Evolutionary conservation across 2,888 invertebrate species (phyloP), one percentile per base, ranked within the genome.

Genomic region (Balanococcus diminutus): DNA sequence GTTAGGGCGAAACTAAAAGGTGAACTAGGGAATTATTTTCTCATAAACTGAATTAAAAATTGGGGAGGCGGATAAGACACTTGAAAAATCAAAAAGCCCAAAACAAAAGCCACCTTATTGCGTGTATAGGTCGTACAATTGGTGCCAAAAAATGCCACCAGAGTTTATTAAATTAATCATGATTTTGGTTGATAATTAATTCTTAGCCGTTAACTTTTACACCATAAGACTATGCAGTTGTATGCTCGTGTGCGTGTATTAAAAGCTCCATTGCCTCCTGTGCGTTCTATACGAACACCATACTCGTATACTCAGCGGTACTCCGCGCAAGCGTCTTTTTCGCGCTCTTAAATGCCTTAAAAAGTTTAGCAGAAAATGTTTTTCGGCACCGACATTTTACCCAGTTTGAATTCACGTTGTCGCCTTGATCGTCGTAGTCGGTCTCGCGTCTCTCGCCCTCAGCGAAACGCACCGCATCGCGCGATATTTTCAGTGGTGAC

Each of bases 101-200:
- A n/a, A n/a, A n/a, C n/a, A n/a, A n/a, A n/a, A n/a, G n/a, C n/a
- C n/a, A n/a, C n/a, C n/a, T n/a, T n/a, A n/a, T n/a, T n/a, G n/a
- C n/a, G n/a, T n/a, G n/a, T n/a, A n/a, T n/a, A n/a, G n/a, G n/a
- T 2, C 0, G n/a, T n/a, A n/a, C 3, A 16, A 46, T 1, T 11
- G 46, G 22, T 61, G 25, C 46, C 1, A 61, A 61, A 61, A 61
- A 72, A 28, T 28, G 5, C 4, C n/a, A 56, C 46, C 82, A n/a
- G n/a, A n/a, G 72, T 67, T 72, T 84, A 84, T 84, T 84, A 84
- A 84, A 84, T 84, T 72, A 84, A 84, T 84, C 72, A 72, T 19
- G 46, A 72, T 84, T 75, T 28, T 46, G 84, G 75, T 84, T 84
- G 75, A 84, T 84, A 84, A 84, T 84, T 84, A 84, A 84, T 84